Conservation (phyloP, 2,797 vertebrate species). For the Heteromormyrus szaboi region DNA sequence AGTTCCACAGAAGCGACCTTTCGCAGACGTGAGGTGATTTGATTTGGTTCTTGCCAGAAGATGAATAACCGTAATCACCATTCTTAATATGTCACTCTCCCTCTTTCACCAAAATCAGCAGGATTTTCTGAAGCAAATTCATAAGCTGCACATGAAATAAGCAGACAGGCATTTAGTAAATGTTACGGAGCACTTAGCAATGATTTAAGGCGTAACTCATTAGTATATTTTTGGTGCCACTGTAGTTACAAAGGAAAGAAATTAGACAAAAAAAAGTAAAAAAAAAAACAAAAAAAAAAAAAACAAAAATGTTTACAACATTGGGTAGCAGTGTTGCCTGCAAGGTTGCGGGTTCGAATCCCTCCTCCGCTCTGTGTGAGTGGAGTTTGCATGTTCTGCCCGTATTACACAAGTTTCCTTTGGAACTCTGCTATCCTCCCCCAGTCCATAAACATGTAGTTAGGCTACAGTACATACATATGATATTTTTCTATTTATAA, state of each 20-base stretch:
- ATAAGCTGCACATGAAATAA: neutral
- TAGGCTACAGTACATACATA: neutral
- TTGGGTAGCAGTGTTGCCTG: neutral
- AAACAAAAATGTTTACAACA: neutral
- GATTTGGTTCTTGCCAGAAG: neutral
- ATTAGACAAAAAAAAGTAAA: neutral
- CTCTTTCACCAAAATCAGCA: neutral
- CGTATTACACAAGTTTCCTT: neutral
- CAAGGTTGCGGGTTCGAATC: neutral
- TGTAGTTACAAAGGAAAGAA: neutral
- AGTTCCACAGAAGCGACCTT: neutral
- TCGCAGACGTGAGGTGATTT: neutral
- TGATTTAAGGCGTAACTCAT: neutral
- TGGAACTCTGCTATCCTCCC: neutral
- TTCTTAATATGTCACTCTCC: neutral
- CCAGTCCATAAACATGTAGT: neutral
- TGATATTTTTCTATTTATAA: conserved; percentile 5
- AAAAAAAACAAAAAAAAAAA: neutral
- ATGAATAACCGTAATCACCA: neutral
- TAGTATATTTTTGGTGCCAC: neutral
- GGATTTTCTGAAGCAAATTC: neutral
- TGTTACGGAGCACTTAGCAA: neutral
- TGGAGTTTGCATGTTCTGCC: neutral
- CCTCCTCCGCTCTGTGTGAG: neutral
- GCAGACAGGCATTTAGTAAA: neutral